Percentiles rank a stretch among this genome's conserved stretches.
These are phyloP conservation scores for Flexamia atlantica DNA, from an alignment of 2,888 invertebrate species.

Conservation along the genomic window DNA sequence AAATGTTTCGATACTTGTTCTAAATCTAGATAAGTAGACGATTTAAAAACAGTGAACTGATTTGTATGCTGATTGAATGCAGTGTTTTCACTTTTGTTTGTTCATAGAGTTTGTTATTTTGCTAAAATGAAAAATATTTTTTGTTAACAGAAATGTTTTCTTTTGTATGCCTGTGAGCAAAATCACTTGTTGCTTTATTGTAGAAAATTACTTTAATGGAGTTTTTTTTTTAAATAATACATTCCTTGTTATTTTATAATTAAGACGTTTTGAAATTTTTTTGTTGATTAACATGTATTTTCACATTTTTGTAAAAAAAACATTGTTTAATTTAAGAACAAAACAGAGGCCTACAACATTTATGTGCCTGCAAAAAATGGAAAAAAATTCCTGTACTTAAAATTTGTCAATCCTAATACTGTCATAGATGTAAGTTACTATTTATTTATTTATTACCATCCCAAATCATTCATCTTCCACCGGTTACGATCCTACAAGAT, in stretches of 20 bases:
- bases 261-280: neutral
- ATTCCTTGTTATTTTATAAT: neutral
- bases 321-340: neutral
- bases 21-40: too few relatives aligned
- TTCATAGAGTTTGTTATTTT: too few relatives aligned
- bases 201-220: too few relatives aligned
- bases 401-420: neutral
- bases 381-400: neutral
- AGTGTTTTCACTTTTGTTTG: too few relatives aligned
- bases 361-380: neutral
- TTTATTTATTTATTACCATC: slow-evolving; percentile 47
- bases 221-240: neutral
- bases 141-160: too few relatives aligned
- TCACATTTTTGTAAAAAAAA: neutral
- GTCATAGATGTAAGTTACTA: neutral
- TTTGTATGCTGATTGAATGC: too few relatives aligned
- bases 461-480: neutral
- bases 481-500: slow-evolving; percentile 5
- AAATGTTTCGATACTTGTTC: too few relatives aligned
- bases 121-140: too few relatives aligned
- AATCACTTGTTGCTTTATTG: too few relatives aligned
- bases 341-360: neutral
- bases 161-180: too few relatives aligned
- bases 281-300: neutral
- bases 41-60: too few relatives aligned